Percentiles rank a stretch among this genome's conserved stretches.
phyloP scores from a whole-genome alignment of 1,140 invertebrate genomes.

The Akabosia matsudoensis region DNA sequence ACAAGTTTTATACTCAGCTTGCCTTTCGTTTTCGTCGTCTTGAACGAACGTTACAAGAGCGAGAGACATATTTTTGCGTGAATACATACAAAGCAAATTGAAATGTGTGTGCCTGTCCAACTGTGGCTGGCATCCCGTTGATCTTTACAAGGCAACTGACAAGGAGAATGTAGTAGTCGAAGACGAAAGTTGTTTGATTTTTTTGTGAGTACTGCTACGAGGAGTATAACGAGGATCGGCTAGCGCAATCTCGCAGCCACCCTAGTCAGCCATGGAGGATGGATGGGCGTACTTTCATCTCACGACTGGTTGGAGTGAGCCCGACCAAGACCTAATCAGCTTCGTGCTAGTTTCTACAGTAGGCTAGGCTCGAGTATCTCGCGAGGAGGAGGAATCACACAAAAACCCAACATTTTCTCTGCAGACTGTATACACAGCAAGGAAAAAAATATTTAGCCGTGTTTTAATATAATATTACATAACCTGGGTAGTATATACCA shows the following conservation, averaged over 20 bases:
- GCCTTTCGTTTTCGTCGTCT: too few relatives aligned
- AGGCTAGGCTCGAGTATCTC: neutral
- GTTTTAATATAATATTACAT: too few relatives aligned
- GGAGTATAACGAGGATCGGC: neutral
- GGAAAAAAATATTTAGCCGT: too few relatives aligned
- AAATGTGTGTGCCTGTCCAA: neutral
- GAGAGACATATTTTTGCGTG: too few relatives aligned
- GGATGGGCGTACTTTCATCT: slow-evolving; percentile 12
- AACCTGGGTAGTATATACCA: too few relatives aligned
- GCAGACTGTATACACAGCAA: too few relatives aligned
- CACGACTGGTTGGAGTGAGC: slow-evolving; percentile 19
- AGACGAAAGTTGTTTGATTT: neutral
- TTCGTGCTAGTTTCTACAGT: slow-evolving; percentile 17
- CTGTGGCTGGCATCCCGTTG: slow-evolving; percentile 16
- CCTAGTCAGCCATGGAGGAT: slow-evolving; percentile 21
- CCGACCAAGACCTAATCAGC: slow-evolving; percentile 6
- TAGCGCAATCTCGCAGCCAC: slow-evolving; percentile 19
- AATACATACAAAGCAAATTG: too few relatives aligned
- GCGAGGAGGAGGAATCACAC: slow-evolving; percentile 20
- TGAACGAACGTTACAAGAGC: too few relatives aligned
- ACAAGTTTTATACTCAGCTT: too few relatives aligned
- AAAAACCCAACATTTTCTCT: too few relatives aligned
- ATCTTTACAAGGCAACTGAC: slow-evolving; percentile 5
- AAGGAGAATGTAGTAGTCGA: neutral
- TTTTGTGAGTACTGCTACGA: neutral